Conservation (phyloP, 2,113 vertebrate genomes). For the Noturus placidus region DNA sequence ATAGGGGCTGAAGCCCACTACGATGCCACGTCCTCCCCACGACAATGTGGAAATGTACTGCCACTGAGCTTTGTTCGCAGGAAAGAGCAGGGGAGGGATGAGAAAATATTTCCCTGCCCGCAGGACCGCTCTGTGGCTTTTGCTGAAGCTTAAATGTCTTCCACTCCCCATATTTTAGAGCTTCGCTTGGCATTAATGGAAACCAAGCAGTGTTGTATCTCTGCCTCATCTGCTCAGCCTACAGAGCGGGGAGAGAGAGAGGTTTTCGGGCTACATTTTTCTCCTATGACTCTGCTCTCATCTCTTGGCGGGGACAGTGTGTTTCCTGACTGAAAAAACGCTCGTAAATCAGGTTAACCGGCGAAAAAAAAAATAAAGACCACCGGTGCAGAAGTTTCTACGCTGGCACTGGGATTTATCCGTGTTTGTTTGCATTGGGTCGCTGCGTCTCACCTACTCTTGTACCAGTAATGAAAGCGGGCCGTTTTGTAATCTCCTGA, state of each 20-base stretch:
- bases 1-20: neutral
- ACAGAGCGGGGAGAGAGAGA: constrained; percentile 35
- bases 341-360: constrained; percentile 60
- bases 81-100: constrained; percentile 38
- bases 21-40: constrained; percentile 1
- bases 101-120: constrained; percentile 55
- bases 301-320: constrained; percentile 46
- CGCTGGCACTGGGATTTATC: constrained; percentile 59
- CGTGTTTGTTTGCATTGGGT: constrained; percentile 54
- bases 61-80: constrained; percentile 25
- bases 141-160: constrained; percentile 54
- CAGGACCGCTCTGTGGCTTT: constrained; percentile 50
- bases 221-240: constrained; percentile 50
- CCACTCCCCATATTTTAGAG: constrained; percentile 54
- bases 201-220: constrained; percentile 52
- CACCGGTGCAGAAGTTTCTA: constrained; percentile 59
- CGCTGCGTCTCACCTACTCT: constrained; percentile 56
- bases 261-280: constrained; percentile 49
- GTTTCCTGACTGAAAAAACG: constrained; percentile 50
- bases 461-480: constrained; percentile 68
- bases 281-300: constrained; percentile 52
- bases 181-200: constrained; percentile 48
- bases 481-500: constrained; percentile 75
- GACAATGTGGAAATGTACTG: neutral
- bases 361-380: constrained; percentile 62